Base-by-base conservation (phyloP, 2,113 vertebrate genomes). In the Tachuris rubrigastra region DNA sequence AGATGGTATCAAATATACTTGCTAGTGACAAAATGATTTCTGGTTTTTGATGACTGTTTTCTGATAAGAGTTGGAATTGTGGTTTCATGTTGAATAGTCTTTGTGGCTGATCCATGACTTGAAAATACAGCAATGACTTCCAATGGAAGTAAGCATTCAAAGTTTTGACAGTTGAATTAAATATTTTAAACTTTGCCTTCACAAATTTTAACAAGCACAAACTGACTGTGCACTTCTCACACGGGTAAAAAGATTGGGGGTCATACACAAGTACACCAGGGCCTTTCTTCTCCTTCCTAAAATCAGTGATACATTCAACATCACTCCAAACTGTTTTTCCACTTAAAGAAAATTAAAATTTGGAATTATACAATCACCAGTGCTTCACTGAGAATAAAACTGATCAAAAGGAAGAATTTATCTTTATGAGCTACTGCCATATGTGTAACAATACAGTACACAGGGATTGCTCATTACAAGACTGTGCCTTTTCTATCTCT, bases 201-300 rank as follows among this genome's bases (percentile, higher is more conserved):
- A 39, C 11, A 44, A 72, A 65, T 46, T 71, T 82, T 67, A 79
- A 39, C 10, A 60, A 68, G 20, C 15, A 79, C 10, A 62, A 42
- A 28, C 14, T 58, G 47, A 33, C 13, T 63, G 30, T 7, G 2
- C 10, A 35, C 2, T 87, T 84, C 19, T 59, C 13, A 41, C 0
- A 0, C 24, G 10, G 37, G 7, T 63, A n/a, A 74, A 72, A 87
- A 50, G 12, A 14, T 19, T 52, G 1, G 4, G 31, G 5, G 3
- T 66, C 20, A 66, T n/a, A 46, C 2, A 10, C 12, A 69, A 31
- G 6, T 20, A 52, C 4, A 22, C 16, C 37, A 56, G 3, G 5
- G 22, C 10, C 8, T 81, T 56, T 41, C 41, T 62, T 27, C 41
- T 28, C 11, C 52, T 84, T 92, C 31, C 27, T 52, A 30, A 66